Evolutionary conservation across 2,888 invertebrate species (phyloP).

Genomic region (Caenorhabditis zanzibari): DNA sequence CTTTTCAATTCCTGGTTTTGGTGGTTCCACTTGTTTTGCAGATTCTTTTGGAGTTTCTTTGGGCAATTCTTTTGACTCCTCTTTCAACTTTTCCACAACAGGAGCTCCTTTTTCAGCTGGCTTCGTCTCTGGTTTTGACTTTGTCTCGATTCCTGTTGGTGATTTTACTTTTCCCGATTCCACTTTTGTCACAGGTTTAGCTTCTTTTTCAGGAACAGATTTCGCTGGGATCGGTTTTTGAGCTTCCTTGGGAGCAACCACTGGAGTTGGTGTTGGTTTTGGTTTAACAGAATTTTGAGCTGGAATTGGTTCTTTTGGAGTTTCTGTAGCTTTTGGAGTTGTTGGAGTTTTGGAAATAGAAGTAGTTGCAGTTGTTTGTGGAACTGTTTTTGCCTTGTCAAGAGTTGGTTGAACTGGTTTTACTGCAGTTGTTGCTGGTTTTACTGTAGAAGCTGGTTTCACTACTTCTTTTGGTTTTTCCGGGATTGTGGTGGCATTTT

Average conservation of each 20-base stretch:
- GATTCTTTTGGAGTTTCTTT: conserved; percentile 9
- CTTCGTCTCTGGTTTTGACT: no score
- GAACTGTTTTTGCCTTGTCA: neutral
- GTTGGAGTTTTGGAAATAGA: neutral
- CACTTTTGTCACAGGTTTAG: neutral
- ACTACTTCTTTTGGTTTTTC: conserved; percentile 15
- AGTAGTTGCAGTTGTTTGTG: neutral
- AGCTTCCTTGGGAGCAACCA: neutral
- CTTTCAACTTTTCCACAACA: conserved; percentile 4
- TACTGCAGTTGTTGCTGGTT: neutral
- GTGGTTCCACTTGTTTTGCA: conserved; percentile 4
- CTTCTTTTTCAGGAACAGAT: neutral
- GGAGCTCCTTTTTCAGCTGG: neutral
- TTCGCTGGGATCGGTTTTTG: conserved; percentile 3
- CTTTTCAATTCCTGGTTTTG: conserved; percentile 45
- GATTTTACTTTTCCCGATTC: conserved; percentile 23
- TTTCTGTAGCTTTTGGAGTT: conserved; percentile 3
- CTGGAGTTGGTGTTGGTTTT: conserved; percentile 1
- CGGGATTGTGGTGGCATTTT: no score
- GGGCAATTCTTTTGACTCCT: conserved; percentile 2
- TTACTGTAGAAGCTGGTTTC: conserved; percentile 10
- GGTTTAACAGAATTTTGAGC: conserved; percentile 9
- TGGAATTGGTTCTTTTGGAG: conserved; percentile 3
- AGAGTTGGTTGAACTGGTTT: neutral
- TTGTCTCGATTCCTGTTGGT: neutral